A percentile compares a stretch with the other conserved stretches of the same genome.
phyloP scores from a whole-genome alignment of 2,113 vertebrate species.

The Elephas maximus region DNA sequence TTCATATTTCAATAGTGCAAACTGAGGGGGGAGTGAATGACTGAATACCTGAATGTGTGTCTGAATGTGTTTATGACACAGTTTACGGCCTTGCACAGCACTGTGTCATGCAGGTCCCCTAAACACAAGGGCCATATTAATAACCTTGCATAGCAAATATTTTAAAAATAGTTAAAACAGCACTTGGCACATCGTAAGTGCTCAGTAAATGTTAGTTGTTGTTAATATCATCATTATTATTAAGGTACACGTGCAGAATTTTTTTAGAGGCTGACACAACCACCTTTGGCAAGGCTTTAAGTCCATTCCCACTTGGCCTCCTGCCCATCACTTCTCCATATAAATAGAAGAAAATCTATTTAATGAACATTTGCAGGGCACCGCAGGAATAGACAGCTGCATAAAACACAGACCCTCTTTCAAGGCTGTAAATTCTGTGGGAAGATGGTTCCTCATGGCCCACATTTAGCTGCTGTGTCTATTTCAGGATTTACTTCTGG shows the following conservation, averaged over 20 bases:
- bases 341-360: not conserved
- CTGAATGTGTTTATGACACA: constrained; percentile 82
- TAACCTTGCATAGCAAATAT: constrained; percentile 94
- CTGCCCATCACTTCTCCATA: not conserved
- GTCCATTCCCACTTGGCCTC: not conserved
- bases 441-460: not conserved
- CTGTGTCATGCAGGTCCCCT: constrained; percentile 92
- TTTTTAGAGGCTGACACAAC: not conserved
- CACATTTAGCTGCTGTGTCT: not conserved
- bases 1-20: constrained; percentile 63
- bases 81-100: constrained; percentile 83
- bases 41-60: constrained; percentile 70
- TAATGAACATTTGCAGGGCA: not conserved
- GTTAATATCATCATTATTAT: not conserved
- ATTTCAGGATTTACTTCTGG: constrained; percentile 5
- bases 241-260: not conserved
- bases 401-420: not conserved
- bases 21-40: too few relatives aligned
- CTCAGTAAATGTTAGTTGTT: not conserved
- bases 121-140: constrained; percentile 96
- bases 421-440: not conserved
- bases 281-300: not conserved
- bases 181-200: not conserved
- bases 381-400: not conserved
- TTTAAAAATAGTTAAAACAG: constrained; percentile 4